Base-by-base conservation (phyloP, 2,888 invertebrate genomes). In the Odontomyia ornata region DNA sequence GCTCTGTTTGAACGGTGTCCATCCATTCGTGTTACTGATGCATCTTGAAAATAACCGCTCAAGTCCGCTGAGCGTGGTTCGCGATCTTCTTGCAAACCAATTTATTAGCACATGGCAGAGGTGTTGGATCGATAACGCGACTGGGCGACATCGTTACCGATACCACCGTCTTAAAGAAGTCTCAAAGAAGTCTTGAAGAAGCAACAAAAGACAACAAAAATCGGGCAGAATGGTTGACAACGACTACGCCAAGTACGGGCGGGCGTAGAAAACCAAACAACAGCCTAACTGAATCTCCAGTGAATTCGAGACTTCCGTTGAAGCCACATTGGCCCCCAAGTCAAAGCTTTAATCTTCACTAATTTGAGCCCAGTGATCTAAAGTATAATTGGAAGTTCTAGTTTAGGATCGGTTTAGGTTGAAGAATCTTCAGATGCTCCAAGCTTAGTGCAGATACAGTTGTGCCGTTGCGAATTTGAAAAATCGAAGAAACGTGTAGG, bases 181-280 rank as follows among this genome's bases (percentile, higher is more conserved):
- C 69, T 69, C 69, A 69, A 69, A 69, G 69, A 69, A 57, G 73
- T 73, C 73, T 73, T 57, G 60, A n/a, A 73, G 73, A 73, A 73
- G 60, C 60, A 60, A 60, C 36, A 36, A 64, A 75, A 64, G 47
- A 75, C 64, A 75, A 13, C 21, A 43, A 23, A 43, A 72, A 56
- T n/a, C 72, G 15, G 30, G 27, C 27, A n/a, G 75, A 75, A 47
- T 64, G 47, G 47, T 75, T 64, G 75, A 52, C 64, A 64, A 27
- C 75, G 75, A 47, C 57, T 13, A 23, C 15, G 25, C n/a, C n/a
- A n/a, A 15, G 36, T 60, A 47, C 27, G 60, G 67, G 65, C 69
- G 46, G 28, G 25, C 56, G 69, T 76, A 79, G 79, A 79, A 79
- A 79, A 79, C 75, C 76, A 76, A 79, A 76, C 69, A 62, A 72